Evolutionary conservation across 2,113 vertebrate species (phyloP).

Genomic region (Semnopithecus entellus): DNA sequence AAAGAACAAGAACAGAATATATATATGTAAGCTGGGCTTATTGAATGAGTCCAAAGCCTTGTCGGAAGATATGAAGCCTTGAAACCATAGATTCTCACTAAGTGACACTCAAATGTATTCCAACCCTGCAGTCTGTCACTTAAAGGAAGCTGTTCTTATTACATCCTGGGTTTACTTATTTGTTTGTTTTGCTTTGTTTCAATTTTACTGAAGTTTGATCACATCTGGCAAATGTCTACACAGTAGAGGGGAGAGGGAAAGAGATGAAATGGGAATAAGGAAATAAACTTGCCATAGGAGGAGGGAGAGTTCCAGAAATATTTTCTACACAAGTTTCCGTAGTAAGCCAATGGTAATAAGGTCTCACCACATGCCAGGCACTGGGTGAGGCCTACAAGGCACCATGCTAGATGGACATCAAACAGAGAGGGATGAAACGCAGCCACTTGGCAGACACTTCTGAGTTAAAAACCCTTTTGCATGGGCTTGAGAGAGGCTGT

Average conservation of each 20-base stretch:
- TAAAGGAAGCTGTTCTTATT: slow-evolving; percentile 4
- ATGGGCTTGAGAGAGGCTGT: slow-evolving; percentile 78
- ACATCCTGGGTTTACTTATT: not conserved
- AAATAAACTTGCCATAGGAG: not conserved
- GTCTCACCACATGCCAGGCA: not conserved
- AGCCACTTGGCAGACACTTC: slow-evolving; percentile 62
- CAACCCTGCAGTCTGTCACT: not conserved
- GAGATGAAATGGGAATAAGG: not conserved
- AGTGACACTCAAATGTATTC: slow-evolving; percentile 34
- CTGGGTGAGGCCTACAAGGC: slow-evolving; percentile 37
- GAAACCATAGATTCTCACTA: not conserved
- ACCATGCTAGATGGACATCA: slow-evolving; percentile 56
- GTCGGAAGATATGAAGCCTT: not conserved
- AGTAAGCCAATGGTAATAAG: slow-evolving; percentile 26
- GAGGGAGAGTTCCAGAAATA: not conserved
- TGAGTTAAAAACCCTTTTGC: slow-evolving; percentile 79
- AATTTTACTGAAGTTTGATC: slow-evolving; percentile 73
- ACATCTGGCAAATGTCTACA: slow-evolving; percentile 69
- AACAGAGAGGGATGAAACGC: slow-evolving; percentile 50
- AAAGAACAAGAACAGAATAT: slow-evolving; percentile 28
- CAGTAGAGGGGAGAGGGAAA: not conserved
- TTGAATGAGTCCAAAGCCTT: not conserved
- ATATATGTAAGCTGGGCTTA: slow-evolving; percentile 9
- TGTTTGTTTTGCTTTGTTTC: slow-evolving; percentile 61
- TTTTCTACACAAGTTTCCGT: slow-evolving; percentile 28